Evolutionary conservation across 2,888 invertebrate genomes (phyloP), one percentile per base, ranked within the genome.

Genomic region (Operophtera brumata): DNA sequence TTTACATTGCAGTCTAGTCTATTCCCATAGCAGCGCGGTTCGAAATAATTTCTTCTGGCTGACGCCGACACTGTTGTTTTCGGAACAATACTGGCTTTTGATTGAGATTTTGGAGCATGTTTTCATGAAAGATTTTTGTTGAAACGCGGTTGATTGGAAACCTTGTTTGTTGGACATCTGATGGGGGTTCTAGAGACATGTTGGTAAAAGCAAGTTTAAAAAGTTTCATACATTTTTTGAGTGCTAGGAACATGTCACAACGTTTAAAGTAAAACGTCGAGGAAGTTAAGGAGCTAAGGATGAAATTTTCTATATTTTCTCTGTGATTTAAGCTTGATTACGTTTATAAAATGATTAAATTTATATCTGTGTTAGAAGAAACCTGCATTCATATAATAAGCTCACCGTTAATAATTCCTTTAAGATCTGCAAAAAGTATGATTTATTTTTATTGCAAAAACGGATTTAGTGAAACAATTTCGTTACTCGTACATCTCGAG

Each of bases 381-480:
- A 20, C 20, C 20, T 30, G 7, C 30, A 1, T 30, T 1, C 9
- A 30, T 30, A 30, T 9, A 30, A 30, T 30, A 7, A 30, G 7
- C 30, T 9, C 1, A 30, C 30, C 34, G 20, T 12, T 39, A 20
- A 43, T 37, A 44, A 34, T 12, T 13, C 2, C 9, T 30, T 30
- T 0, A 10, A 34, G 20, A 47, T 34, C 1, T 12, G 28, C 25
- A 20, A 12, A 42, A 20, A 41, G 35, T 42, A 48, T 48, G 35
- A 48, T 34, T 26, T 41, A 41, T 28, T 8, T 48, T 13, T 52
- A 52, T 52, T 46, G 35, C 46, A 11, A 11, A 20, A 50, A 28
- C 12, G 39, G 42, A 47, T 47, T 47, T 39, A 37, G 34, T 25
- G 26, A 47, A 53, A 53, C 42, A 53, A 53, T 47, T 47, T 42